A percentile compares a stretch with the other conserved stretches of the same genome.
phyloP scores from a whole-genome alignment of 2,113 vertebrate genomes.

The Corydoras maculifer region DNA sequence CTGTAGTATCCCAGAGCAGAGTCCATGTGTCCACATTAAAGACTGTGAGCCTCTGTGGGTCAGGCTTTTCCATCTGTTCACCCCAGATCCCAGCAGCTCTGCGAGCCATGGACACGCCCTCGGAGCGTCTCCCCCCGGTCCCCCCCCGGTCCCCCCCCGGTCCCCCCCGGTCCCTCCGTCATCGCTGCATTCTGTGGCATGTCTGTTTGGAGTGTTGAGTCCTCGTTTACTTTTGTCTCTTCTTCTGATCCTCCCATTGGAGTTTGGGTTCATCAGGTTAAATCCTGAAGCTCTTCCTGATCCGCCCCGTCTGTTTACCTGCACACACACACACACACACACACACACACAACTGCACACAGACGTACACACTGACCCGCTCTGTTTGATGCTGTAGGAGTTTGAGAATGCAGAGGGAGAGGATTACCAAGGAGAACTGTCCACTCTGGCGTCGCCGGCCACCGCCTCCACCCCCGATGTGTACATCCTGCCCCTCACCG shows the following conservation, averaged over 20 bases:
- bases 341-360: too few relatives aligned
- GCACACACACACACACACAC: too few relatives aligned
- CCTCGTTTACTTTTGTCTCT: too few relatives aligned
- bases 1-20: constrained; percentile 9
- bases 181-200: constrained; percentile 1
- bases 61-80: constrained; percentile 38
- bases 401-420: constrained; percentile 88
- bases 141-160: constrained; percentile 8
- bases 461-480: constrained; percentile 80
- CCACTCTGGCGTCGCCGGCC: constrained; percentile 74
- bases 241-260: too few relatives aligned
- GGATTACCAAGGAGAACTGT: constrained; percentile 73
- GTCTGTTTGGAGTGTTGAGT: background rate
- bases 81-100: constrained; percentile 1
- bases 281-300: too few relatives aligned
- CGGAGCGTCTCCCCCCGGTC: background rate
- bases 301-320: too few relatives aligned
- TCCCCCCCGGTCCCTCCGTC: background rate
- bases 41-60: constrained; percentile 15
- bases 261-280: too few relatives aligned
- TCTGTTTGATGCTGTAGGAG: constrained; percentile 63
- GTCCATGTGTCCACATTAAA: constrained; percentile 5
- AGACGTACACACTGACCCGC: too few relatives aligned
- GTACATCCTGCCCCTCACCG: constrained; percentile 87
- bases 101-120: constrained; percentile 7